Evolutionary conservation across 2,797 vertebrate genomes (phyloP).

Genomic region (Oreochromis grahami): DNA sequence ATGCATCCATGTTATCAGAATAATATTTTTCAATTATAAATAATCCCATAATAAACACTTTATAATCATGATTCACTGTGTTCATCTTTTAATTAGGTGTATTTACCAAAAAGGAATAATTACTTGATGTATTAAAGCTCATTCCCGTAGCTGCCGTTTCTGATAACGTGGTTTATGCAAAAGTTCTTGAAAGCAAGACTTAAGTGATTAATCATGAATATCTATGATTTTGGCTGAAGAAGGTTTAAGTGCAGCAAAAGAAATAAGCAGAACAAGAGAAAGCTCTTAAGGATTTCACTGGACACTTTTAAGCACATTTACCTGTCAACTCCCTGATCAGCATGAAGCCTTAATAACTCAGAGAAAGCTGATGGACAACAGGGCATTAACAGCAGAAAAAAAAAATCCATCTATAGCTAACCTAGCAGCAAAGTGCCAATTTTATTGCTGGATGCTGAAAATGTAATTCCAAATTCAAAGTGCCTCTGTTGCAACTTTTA

Average conservation of each 20-base stretch:
- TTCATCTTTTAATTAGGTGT: background rate
- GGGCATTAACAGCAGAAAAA: conserved; percentile 23
- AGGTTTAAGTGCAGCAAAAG: background rate
- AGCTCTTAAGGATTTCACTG: conserved; percentile 20
- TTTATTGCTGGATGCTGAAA: conserved; percentile 13
- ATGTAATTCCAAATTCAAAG: conserved; percentile 16
- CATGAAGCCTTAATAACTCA: conserved; percentile 2
- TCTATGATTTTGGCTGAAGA: background rate
- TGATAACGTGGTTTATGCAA: background rate
- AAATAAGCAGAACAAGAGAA: background rate
- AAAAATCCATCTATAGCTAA: conserved; percentile 27
- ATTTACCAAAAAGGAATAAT: background rate
- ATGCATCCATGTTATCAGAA: background rate
- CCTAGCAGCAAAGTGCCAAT: conserved; percentile 19
- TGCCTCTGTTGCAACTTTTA: conserved; percentile 6
- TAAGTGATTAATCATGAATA: background rate
- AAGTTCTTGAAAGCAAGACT: background rate
- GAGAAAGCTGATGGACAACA: background rate
- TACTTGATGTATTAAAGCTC: background rate
- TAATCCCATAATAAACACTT: background rate
- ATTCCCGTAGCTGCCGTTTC: background rate
- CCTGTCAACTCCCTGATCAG: background rate
- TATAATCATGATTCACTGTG: background rate
- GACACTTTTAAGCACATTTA: conserved; percentile 20
- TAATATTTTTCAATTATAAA: background rate